phyloP scores from a whole-genome alignment of 2,113 vertebrate species.

The Trematomus loennbergii region DNA sequence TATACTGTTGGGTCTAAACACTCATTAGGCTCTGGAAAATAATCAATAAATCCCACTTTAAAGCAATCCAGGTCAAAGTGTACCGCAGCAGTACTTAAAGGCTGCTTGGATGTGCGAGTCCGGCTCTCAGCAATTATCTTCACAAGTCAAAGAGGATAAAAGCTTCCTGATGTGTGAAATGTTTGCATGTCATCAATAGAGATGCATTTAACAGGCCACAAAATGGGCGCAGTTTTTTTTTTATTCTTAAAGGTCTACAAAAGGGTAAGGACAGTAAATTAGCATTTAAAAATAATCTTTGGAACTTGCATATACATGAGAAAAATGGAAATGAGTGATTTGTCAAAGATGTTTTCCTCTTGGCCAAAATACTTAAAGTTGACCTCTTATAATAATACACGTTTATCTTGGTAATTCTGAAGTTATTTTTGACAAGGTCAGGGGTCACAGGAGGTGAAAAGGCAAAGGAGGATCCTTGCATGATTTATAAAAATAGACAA shows the following conservation, averaged over 20 bases:
- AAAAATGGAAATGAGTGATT: not conserved
- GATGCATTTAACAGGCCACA: slow-evolving; percentile 15
- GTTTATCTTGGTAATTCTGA: not conserved
- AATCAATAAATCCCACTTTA: slow-evolving; percentile 66
- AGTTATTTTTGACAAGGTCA: too few species aligned
- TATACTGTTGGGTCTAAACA: slow-evolving; percentile 15
- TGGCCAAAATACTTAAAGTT: too few species aligned
- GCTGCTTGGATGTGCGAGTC: slow-evolving; percentile 18
- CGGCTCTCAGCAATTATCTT: slow-evolving; percentile 40
- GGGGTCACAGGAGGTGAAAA: not conserved
- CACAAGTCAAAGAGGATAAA: slow-evolving; percentile 49
- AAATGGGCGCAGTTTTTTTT: slow-evolving; percentile 23
- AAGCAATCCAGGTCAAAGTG: slow-evolving; percentile 42
- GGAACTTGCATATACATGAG: not conserved
- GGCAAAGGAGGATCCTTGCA: not conserved
- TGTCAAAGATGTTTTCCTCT: slow-evolving; percentile 3
- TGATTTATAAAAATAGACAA: not conserved
- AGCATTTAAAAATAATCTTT: slow-evolving; percentile 19
- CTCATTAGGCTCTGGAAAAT: slow-evolving; percentile 33
- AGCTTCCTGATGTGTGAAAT: slow-evolving; percentile 49
- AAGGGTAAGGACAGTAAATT: not conserved
- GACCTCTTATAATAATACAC: slow-evolving; percentile 5
- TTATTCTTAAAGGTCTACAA: not conserved
- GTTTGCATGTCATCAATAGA: slow-evolving; percentile 39
- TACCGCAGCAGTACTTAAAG: slow-evolving; percentile 28